A percentile compares a stretch with the other conserved stretches of the same genome.
Conservation (phyloP, 2,888 invertebrate genomes). For the Alloplasta piceator region DNA sequence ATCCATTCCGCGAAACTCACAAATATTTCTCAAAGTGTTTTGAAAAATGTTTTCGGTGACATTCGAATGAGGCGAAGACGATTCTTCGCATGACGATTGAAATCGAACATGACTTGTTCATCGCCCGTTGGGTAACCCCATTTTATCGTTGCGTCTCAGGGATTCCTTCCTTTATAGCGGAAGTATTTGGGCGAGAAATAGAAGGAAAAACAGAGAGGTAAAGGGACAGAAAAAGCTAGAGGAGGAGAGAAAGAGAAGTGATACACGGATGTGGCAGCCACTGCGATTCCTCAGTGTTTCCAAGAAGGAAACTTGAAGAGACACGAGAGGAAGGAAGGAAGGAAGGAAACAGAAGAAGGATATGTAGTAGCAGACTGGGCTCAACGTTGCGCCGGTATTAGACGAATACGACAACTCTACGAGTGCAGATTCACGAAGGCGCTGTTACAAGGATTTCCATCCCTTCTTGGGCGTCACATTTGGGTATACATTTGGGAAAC, state of each 20-base stretch:
- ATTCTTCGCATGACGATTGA: not conserved
- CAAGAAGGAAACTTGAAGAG: slow-evolving; percentile 19
- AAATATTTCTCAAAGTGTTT: no score
- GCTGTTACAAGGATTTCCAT: slow-evolving; percentile 5
- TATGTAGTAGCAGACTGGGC: slow-evolving; percentile 22
- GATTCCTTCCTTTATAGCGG: not conserved
- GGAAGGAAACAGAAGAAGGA: slow-evolving; percentile 26
- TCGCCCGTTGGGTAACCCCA: not conserved
- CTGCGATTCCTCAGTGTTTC: slow-evolving; percentile 6
- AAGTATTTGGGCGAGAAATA: no score
- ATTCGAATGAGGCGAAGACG: not conserved
- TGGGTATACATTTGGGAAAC: slow-evolving; percentile 43
- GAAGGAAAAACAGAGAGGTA: no score
- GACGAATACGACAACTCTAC: slow-evolving; percentile 26
- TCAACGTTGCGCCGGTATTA: slow-evolving; percentile 22
- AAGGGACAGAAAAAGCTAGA: no score
- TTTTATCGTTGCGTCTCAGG: not conserved
- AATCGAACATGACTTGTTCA: not conserved
- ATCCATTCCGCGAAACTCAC: no score
- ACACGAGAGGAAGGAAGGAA: slow-evolving; percentile 34
- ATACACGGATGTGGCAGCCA: slow-evolving; percentile 24
- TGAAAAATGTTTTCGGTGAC: not conserved
- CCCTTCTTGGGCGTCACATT: no score
- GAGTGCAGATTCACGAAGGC: slow-evolving; percentile 29
- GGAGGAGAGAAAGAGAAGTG: no score